Conservation (phyloP, 2,113 vertebrate genomes). For the Gadus chalcogrammus region DNA sequence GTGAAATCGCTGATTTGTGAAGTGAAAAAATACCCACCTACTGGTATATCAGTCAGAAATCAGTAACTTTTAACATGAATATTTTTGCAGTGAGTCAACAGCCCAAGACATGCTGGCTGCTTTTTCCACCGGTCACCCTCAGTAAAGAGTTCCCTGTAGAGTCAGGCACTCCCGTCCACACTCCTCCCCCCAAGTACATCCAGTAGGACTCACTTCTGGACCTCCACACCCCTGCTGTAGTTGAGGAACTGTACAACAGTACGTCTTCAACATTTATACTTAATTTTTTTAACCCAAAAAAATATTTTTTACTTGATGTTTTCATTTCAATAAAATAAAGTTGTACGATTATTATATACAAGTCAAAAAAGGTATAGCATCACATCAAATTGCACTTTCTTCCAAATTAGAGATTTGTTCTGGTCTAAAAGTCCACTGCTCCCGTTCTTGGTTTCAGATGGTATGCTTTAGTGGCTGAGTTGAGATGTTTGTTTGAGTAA, state of each 20-base stretch:
- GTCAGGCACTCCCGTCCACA: conserved; percentile 28
- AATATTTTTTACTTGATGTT: not conserved
- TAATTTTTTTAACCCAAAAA: not conserved
- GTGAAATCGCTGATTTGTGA: too few species aligned
- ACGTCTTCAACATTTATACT: not conserved
- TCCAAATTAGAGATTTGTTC: too few species aligned
- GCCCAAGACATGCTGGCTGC: not conserved
- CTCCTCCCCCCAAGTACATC: conserved; percentile 40
- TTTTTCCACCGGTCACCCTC: not conserved
- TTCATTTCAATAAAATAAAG: not conserved
- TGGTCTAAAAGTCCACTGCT: too few species aligned
- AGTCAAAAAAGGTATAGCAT: too few species aligned
- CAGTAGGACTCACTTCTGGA: conserved; percentile 17
- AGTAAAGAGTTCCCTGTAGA: conserved; percentile 15
- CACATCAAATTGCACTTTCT: too few species aligned
- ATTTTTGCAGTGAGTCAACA: not conserved
- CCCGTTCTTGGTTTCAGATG: too few species aligned
- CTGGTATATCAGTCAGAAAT: too few species aligned
- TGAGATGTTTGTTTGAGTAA: too few species aligned
- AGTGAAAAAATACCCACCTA: too few species aligned
- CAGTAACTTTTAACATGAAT: not conserved
- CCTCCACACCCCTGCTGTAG: not conserved
- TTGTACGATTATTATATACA: too few species aligned
- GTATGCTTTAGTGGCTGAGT: too few species aligned
- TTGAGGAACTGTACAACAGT: not conserved